Base-by-base conservation (phyloP, 2,797 vertebrate genomes). In the Clamator glandarius region DNA sequence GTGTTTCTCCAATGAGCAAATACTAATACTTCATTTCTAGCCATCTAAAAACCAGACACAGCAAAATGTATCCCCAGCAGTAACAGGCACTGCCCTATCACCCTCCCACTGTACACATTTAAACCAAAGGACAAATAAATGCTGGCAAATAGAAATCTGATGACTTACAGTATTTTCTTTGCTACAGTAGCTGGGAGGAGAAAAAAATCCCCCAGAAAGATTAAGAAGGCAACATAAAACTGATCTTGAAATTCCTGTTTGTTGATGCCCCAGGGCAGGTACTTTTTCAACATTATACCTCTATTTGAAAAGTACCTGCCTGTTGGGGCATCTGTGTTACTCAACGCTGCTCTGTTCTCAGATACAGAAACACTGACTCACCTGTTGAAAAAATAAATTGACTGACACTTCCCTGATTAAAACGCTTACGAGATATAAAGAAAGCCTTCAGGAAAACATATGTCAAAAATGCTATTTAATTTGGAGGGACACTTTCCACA, bases 241-340 rank as follows among this genome's bases (percentile, higher is more conserved):
- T 96, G 96, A 87, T 95, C 96, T 97, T 96, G 95, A 98, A 97
- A 97, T 97, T 97, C 95, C 92, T 97, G 95, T 97, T 97, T 97
- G 97, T 97, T 97, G 68, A 36, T 92, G 97, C 95, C 83, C 93
- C 80, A 87, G 97, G 97, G 95, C 96, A 96, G 77, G 70, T 85
- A 92, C 86, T 95, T 97, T 96, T 97, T 91, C 95, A 93, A 89
- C 84, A 91, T 93, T 95, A 96, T 63, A 87, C 85, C 92, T 95
- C 79, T 70, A 95, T 96, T 96, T 97, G 78, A 96, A 90, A 96
- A 95, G 89, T 79, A 90, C 74, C 46, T 84, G 91, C 95, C 92
- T 85, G 54, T 39, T 84, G 92, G 74, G 93, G 85, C 68, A 70
- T 66, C 87, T 77, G 44, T 78, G 57, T 70, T 92, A 72, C 20